Base-by-base conservation (phyloP, 2,888 invertebrate genomes). In the Colletes collaris region DNA sequence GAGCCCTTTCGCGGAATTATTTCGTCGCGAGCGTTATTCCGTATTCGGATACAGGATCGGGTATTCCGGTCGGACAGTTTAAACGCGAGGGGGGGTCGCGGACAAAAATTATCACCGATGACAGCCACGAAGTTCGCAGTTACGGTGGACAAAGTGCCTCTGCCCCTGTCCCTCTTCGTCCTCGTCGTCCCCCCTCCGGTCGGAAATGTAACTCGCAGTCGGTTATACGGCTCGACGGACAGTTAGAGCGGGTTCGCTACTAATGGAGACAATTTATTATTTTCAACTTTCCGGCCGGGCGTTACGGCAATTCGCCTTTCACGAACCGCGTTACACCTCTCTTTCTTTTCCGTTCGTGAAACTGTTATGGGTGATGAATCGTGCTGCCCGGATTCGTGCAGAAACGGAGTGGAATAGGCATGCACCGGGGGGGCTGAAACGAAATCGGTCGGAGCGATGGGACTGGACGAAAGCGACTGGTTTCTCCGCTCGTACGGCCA, bases 251-350 rank as follows among this genome's bases (percentile, higher is more conserved):
- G 56, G 58, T 59, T 16, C 70, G 60, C 70, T 58, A 72, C 78
- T 89, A 89, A 86, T 86, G 86, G 85, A 86, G 84, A 88, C 88
- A 84, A 90, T 90, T 90, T 90, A 90, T 91, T 89, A 89, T 90
- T 88, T 87, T 84, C 85, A 88, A 89, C 88, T 89, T 87, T 86
- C 86, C 88, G 82, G 74, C 85, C 69, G 81, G 81, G 64, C 79
- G 83, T 79, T 79, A 79, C 85, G 76, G 60, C 60, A 46, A 85
- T 84, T 86, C 85, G 80, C 80, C 84, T 86, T 83, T 86, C 85
- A 63, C 67, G 50, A 59, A 52, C 49, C 77, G 73, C 67, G 60
- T 66, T 74, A 68, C 44, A 46, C 65, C 79, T 68, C 75, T 49
- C 75, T 72, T 63, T 63, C 77, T 68, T 52, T 13, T 35, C 56